These are phyloP conservation scores for Mycetomoellerius zeteki DNA, from an alignment of 1,140 invertebrate species.

Conservation along the genomic window DNA sequence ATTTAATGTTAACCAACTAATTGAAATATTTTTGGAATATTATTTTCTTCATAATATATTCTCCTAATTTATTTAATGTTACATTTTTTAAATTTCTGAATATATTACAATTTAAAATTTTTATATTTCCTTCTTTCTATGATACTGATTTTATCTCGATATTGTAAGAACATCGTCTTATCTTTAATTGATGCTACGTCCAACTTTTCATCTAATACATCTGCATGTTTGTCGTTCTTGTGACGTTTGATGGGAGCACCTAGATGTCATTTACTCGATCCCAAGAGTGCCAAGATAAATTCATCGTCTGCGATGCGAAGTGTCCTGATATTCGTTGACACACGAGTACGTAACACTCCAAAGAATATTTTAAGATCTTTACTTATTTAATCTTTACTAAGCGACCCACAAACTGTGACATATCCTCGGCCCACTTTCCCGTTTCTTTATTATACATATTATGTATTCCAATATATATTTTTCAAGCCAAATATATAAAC, in stretches of 20 bases:
- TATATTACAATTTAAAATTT: not conserved
- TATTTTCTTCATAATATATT: not conserved
- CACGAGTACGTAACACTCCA: conserved; percentile 23
- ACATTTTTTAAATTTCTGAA: not conserved
- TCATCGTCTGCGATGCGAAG: conserved; percentile 20
- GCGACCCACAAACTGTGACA: conserved; percentile 35
- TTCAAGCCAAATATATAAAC: not conserved
- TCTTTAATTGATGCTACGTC: conserved; percentile 32
- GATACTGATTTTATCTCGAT: not conserved
- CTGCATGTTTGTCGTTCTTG: not conserved
- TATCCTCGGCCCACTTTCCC: conserved; percentile 46
- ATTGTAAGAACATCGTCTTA: not conserved
- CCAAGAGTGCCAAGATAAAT: conserved; percentile 56
- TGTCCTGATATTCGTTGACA: conserved; percentile 52
- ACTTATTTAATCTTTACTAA: conserved; percentile 49
- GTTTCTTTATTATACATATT: conserved; percentile 27
- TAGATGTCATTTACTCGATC: conserved; percentile 31
- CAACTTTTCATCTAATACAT: conserved; percentile 15
- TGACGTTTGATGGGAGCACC: conserved; percentile 9
- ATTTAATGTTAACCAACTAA: not conserved
- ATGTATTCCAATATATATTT: conserved; percentile 6
- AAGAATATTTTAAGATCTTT: conserved; percentile 57
- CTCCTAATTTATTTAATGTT: not conserved
- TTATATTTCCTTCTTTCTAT: not conserved
- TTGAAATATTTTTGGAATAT: not conserved